A percentile compares a stretch with the other conserved stretches of the same genome.
Conservation (phyloP, 2,888 invertebrate species). For the Ormyrus nitidulus region DNA sequence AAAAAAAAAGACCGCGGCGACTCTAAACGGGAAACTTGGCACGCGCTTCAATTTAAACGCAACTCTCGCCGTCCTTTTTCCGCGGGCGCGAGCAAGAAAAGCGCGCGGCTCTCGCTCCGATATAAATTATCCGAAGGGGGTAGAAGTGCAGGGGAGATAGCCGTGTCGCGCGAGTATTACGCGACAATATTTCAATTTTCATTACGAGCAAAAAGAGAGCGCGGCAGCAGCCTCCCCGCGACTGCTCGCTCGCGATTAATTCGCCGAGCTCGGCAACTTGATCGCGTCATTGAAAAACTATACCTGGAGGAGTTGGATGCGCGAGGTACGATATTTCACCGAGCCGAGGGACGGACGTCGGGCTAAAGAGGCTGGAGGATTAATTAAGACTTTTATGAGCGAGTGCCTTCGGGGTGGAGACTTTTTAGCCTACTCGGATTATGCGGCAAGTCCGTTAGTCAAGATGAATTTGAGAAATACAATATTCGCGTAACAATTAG, state of each 20-base stretch:
- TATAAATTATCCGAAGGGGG: conserved; percentile 25
- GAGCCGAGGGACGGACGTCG: not conserved
- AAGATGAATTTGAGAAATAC: too few relatives aligned
- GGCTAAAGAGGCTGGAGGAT: conserved; percentile 30
- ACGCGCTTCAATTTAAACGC: conserved; percentile 3
- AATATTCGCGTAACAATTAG: too few relatives aligned
- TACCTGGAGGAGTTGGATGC: not conserved
- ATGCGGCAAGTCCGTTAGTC: too few relatives aligned
- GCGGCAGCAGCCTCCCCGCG: not conserved
- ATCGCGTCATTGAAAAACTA: conserved; percentile 49
- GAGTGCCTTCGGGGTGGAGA: not conserved
- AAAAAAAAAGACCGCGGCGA: not conserved
- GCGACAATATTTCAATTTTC: conserved; percentile 53
- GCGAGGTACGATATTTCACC: conserved; percentile 5
- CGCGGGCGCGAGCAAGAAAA: conserved; percentile 5
- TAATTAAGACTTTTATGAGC: conserved; percentile 48
- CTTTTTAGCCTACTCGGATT: not conserved
- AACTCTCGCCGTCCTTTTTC: too few relatives aligned
- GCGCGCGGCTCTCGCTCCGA: not conserved
- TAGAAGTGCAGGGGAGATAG: not conserved
- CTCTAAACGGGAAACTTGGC: conserved; percentile 23
- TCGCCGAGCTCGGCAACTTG: conserved; percentile 32
- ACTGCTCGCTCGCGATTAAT: conserved; percentile 39
- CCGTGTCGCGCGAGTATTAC: conserved; percentile 15
- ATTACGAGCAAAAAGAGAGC: conserved; percentile 30